Conservation (phyloP, 2,888 invertebrate genomes). For the Noctuana brunneofusca region DNA sequence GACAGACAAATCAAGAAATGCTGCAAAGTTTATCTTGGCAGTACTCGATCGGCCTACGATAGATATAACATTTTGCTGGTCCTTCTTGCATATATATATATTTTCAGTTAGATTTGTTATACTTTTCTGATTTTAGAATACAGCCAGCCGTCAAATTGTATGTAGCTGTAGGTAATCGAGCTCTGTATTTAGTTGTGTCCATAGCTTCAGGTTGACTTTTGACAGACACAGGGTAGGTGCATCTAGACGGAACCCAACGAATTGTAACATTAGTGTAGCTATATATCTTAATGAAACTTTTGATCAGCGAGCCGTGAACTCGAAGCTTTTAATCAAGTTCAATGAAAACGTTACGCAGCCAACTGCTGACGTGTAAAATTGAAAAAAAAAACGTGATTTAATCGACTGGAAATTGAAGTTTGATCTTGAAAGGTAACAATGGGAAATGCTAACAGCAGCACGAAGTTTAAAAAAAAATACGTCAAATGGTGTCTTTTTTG, state of each 20-base stretch:
- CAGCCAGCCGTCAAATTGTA: background rate
- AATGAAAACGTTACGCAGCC: conserved; percentile 5
- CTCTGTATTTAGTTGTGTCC: background rate
- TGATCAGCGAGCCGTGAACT: conserved; percentile 13
- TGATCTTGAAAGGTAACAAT: background rate
- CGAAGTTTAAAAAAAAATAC: background rate
- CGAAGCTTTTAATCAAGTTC: background rate
- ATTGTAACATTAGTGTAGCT: conserved; percentile 43
- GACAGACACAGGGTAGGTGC: conserved; percentile 72
- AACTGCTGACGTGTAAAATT: background rate
- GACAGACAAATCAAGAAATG: no score
- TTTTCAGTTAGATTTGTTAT: no score
- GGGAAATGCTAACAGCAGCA: background rate
- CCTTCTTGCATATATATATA: no score
- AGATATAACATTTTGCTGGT: no score
- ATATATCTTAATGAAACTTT: conserved; percentile 34
- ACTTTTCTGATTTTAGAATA: background rate
- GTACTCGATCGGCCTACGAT: no score
- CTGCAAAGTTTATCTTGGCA: no score
- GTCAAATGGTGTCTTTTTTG: background rate
- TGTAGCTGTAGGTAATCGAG: no score
- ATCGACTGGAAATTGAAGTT: background rate
- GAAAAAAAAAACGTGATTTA: background rate
- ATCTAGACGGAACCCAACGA: conserved; percentile 42
- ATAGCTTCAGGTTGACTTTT: conserved; percentile 37